Percentiles rank a stretch among this genome's conserved stretches.
Evolutionary conservation across 1,140 invertebrate genomes (phyloP).

Genomic region (Drosophila lacertosa): DNA sequence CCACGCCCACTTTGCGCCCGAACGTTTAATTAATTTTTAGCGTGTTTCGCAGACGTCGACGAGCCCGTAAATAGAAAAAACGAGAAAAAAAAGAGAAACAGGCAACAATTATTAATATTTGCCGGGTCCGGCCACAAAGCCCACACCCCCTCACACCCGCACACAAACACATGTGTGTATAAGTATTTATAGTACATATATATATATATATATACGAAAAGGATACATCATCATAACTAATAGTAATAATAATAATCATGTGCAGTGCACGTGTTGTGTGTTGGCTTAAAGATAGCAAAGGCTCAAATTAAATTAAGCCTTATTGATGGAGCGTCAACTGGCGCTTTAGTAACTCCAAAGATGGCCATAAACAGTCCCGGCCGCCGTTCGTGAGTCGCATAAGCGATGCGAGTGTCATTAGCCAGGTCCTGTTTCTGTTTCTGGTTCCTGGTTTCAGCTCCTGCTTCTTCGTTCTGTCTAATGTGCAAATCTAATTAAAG

Average conservation of each 20-base stretch:
- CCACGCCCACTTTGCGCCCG: conserved; percentile 19
- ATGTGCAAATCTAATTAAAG: conserved; percentile 80
- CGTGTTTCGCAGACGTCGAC: conserved; percentile 64
- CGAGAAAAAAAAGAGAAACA: conserved; percentile 17
- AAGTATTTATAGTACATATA: too few species aligned
- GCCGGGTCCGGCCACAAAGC: conserved; percentile 33
- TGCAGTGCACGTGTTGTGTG: conserved; percentile 37
- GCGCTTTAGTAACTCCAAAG: conserved; percentile 25
- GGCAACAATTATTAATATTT: conserved; percentile 81
- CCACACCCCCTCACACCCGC: conserved; percentile 1
- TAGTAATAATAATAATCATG: conserved; percentile 82
- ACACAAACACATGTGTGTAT: conserved; percentile 1
- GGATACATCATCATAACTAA: conserved; percentile 77
- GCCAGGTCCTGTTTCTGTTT: too few species aligned
- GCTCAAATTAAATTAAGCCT: conserved; percentile 77
- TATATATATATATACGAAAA: conserved; percentile 46
- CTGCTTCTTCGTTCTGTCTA: conserved; percentile 37
- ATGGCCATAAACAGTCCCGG: conserved; percentile 45
- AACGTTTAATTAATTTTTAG: conserved; percentile 83
- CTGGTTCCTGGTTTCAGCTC: not conserved
- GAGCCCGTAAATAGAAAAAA: conserved; percentile 38
- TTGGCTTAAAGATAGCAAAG: conserved; percentile 55
- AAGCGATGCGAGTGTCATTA: conserved; percentile 66
- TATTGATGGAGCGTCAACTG: conserved; percentile 62
- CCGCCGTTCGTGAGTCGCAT: conserved; percentile 58